Percentiles rank a stretch among this genome's conserved stretches.
phyloP scores from a whole-genome alignment of 35 echinoderm and acorn worm genomes.

The Lytechinus variegatus region DNA sequence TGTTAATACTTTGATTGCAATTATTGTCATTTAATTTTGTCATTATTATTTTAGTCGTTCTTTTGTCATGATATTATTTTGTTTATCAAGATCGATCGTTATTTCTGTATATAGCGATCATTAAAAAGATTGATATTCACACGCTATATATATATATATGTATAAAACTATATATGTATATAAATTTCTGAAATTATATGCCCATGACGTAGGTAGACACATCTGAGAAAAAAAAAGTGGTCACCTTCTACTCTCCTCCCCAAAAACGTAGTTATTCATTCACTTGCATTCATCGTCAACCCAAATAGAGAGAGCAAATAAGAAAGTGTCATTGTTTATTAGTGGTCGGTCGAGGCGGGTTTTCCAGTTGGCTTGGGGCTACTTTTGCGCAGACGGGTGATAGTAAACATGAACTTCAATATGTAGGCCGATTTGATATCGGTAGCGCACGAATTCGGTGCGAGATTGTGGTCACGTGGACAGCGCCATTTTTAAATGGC shows the following conservation, averaged over 20 bases:
- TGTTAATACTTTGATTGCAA: too few species aligned
- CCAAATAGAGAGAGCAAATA: background rate
- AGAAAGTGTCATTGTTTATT: conserved; percentile 47
- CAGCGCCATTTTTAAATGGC: conserved; percentile 51
- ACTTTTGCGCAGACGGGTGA: background rate
- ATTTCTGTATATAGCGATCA: too few species aligned
- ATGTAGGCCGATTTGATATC: conserved; percentile 49
- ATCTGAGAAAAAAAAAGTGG: background rate
- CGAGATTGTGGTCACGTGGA: conserved; percentile 28
- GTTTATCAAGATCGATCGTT: too few species aligned
- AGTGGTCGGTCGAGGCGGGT: background rate
- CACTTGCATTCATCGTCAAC: background rate
- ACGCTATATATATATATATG: too few species aligned
- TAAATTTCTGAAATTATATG: too few species aligned
- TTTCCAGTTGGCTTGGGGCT: conserved; percentile 37
- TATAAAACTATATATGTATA: too few species aligned
- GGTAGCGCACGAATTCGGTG: background rate
- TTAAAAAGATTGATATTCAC: too few species aligned
- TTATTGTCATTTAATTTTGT: too few species aligned
- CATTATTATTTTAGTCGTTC: too few species aligned
- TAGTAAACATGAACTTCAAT: conserved; percentile 7
- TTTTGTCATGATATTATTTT: too few species aligned
- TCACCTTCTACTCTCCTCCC: background rate
- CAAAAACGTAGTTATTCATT: background rate
- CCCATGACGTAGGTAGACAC: too few species aligned